phyloP scores from a whole-genome alignment of 2,888 invertebrate genomes.

The Ethmia dodecea region DNA sequence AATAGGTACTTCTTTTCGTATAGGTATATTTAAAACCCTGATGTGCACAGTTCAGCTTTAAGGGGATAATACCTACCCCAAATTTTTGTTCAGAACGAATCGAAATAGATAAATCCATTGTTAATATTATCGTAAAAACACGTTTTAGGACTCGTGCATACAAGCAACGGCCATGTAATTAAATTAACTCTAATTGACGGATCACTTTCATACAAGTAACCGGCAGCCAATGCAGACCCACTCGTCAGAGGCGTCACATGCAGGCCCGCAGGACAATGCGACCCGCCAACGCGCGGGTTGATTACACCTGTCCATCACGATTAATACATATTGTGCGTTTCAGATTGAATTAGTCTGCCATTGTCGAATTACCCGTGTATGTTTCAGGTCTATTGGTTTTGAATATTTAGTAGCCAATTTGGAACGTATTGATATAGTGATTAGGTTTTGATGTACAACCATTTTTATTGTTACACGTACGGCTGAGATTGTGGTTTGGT shows the following conservation, averaged over 20 bases:
- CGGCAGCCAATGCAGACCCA: constrained; percentile 11
- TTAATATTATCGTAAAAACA: too few relatives aligned
- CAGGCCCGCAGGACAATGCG: constrained; percentile 37
- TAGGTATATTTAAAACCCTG: too few relatives aligned
- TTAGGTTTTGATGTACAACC: too few relatives aligned
- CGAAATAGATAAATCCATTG: too few relatives aligned
- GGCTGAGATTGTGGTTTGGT: too few relatives aligned
- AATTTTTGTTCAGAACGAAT: too few relatives aligned
- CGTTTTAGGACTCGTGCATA: too few relatives aligned
- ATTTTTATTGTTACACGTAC: too few relatives aligned
- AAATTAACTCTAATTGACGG: constrained; percentile 7
- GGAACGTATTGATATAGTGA: constrained; percentile 39
- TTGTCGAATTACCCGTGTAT: constrained; percentile 63
- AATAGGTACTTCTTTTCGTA: too few relatives aligned
- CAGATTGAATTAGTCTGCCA: constrained; percentile 69
- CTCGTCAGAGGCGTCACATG: constrained; percentile 32
- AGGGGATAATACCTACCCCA: too few relatives aligned
- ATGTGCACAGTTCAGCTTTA: too few relatives aligned
- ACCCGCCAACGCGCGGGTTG: constrained; percentile 42
- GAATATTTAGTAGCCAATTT: constrained; percentile 73
- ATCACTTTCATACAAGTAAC: constrained; percentile 14
- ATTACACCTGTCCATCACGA: constrained; percentile 74
- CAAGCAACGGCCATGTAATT: too few relatives aligned
- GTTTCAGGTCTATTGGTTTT: constrained; percentile 62
- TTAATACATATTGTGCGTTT: constrained; percentile 75